Base-by-base conservation (phyloP, 2,113 vertebrate genomes). In the human region DNA sequence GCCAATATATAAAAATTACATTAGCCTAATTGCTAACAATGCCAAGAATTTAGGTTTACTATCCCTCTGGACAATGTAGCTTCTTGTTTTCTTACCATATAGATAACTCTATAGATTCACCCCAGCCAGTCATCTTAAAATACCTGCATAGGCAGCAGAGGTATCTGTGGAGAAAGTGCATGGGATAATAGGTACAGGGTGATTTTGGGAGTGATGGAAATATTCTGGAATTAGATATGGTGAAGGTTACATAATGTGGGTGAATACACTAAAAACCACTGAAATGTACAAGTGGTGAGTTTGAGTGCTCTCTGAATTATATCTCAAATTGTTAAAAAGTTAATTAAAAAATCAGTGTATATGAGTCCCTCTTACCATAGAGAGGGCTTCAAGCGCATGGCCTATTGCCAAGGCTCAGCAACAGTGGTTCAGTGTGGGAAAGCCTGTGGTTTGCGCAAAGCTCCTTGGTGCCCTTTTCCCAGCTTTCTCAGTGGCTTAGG, bases 11-110 rank as follows among this genome's bases (percentile, higher is more conserved):
- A 96, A 93, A 96, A 70, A 68, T 80, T 93, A 20, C 8, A 13
- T 95, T 84, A 90, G 84, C 30, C 2, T 96, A 90, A 64, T 90
- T 93, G 55, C 27, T 94, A 76, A 96, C 95, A 93, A 96, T 90
- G 38, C 40, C 25, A 93, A 84, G 75, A 79, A 23, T 84, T 94
- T 85, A 23, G 8, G 10, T 50, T 97, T 91, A 85, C 50, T 57
- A 32, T 68, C 18, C 7, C 90, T 95, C 35, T 91, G 32, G 82
- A 85, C 45, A 64, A 5, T 66, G 32, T 40, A 97, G 57, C 66
- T 81, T 88, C 85, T 68, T 76, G 45, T 90, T 96, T 96, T 94
- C 87, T 89, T 93, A 80, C 22, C 12, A 2, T 80, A 52, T 59
- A 70, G 40, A 92, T 92, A 68, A 68, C 35, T 88, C 35, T 72